Percentiles rank a stretch among this genome's conserved stretches.
These are phyloP conservation scores for Otolemur crassicaudatus DNA, from an alignment of 2,797 vertebrate genomes.

Conservation along the genomic window DNA sequence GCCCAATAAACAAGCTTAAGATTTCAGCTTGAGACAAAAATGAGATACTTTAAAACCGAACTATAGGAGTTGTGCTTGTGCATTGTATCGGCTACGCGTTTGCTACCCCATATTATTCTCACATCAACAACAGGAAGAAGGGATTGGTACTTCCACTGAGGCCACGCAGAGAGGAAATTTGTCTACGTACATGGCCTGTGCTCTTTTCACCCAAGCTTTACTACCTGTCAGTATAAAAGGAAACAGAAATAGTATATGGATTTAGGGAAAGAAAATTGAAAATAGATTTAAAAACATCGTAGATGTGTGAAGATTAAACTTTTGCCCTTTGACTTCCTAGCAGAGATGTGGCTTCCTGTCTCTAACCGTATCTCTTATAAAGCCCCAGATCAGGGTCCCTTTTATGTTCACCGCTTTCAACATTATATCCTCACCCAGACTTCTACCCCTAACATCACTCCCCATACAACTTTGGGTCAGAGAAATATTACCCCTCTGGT, in stretches of 20 bases:
- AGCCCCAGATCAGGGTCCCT: neutral
- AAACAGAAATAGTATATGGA: neutral
- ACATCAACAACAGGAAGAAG: neutral
- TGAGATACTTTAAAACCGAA: neutral
- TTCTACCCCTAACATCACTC: neutral
- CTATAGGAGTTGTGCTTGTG: neutral
- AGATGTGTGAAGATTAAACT: neutral
- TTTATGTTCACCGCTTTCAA: neutral
- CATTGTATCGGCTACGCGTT: neutral
- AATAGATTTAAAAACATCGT: neutral
- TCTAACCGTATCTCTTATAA: neutral
- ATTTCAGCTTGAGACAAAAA: neutral
- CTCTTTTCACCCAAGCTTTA: neutral
- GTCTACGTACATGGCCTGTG: neutral
- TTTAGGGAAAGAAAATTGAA: neutral
- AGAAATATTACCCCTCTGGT: neutral
- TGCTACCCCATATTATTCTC: neutral
- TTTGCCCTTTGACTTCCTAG: conserved; percentile 8
- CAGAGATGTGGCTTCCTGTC: neutral
- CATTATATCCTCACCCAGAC: neutral
- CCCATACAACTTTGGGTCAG: neutral
- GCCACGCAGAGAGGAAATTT: neutral
- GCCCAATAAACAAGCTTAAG: neutral
- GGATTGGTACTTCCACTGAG: neutral
- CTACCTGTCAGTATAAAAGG: neutral